Percentiles rank a stretch among this genome's conserved stretches.
These are phyloP conservation scores for Mus spicilegus DNA, from an alignment of 2,113 vertebrate species.

Conservation along the genomic window DNA sequence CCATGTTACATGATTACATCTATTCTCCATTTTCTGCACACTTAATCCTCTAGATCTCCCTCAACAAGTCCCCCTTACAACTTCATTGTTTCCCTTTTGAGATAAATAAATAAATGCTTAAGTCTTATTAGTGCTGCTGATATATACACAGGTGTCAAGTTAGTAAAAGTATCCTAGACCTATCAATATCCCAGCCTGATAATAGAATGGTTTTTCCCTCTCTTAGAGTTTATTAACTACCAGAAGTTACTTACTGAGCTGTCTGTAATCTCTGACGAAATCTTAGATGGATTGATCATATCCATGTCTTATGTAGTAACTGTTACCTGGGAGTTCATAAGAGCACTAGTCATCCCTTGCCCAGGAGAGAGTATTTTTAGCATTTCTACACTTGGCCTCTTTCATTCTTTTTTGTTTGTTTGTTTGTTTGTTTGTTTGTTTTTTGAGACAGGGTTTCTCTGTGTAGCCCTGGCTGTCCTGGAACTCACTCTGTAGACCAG, in stretches of 20 bases:
- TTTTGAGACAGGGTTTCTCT: too few relatives aligned
- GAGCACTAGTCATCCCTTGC: not conserved
- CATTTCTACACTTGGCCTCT: not conserved
- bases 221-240: too few relatives aligned
- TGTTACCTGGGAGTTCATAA: not conserved
- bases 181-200: not conserved
- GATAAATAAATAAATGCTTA: not conserved
- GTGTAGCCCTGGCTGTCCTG: too few relatives aligned
- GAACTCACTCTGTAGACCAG: too few relatives aligned
- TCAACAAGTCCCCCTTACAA: not conserved
- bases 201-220: not conserved
- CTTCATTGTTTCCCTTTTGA: not conserved
- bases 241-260: not conserved
- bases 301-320: not conserved
- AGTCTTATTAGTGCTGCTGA: not conserved
- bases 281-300: too few relatives aligned
- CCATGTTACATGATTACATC: not conserved
- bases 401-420: too few relatives aligned
- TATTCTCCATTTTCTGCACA: not conserved
- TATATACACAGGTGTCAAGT: not conserved
- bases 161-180: not conserved
- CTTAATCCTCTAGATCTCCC: not conserved
- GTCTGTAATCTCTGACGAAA: rapidly evolving
- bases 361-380: not conserved
- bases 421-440: too few relatives aligned